Evolutionary conservation across 2,113 vertebrate genomes (phyloP).

Genomic region (Mugil cephalus): DNA sequence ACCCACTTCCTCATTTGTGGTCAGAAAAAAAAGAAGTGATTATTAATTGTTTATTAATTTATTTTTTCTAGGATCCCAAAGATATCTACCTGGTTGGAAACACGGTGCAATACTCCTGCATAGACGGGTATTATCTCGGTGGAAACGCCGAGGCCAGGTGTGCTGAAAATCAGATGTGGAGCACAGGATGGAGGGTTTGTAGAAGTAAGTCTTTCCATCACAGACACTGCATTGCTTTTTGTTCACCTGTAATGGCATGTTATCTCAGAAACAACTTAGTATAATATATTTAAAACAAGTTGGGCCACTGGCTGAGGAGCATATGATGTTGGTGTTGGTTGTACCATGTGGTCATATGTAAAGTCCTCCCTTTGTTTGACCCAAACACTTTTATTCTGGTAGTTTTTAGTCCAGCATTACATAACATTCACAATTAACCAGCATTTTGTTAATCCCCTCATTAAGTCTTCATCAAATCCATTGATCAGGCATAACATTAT

Average conservation of each 20-base stretch:
- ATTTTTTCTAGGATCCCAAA: constrained; percentile 73
- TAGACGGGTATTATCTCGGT: constrained; percentile 82
- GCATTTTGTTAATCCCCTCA: no score
- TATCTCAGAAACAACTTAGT: not conserved
- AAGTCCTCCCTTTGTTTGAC: no score
- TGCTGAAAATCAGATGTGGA: constrained; percentile 86
- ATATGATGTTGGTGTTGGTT: no score
- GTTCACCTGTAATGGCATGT: not conserved
- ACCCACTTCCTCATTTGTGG: not conserved
- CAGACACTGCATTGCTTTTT: not conserved
- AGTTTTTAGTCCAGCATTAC: no score
- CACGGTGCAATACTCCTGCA: constrained; percentile 88
- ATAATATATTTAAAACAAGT: not conserved
- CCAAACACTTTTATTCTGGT: no score
- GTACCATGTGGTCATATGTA: no score
- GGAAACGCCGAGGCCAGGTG: constrained; percentile 87
- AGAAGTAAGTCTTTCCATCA: constrained; percentile 82
- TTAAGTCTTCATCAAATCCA: no score
- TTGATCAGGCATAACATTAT: no score
- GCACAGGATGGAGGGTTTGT: constrained; percentile 80
- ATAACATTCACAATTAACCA: no score
- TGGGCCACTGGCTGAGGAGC: no score
- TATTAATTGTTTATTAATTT: not conserved
- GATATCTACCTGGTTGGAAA: constrained; percentile 86
- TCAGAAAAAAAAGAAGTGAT: no score